These are phyloP conservation scores for Onthophagus taurus DNA, from an alignment of 1,140 invertebrate species.

Conservation along the genomic window DNA sequence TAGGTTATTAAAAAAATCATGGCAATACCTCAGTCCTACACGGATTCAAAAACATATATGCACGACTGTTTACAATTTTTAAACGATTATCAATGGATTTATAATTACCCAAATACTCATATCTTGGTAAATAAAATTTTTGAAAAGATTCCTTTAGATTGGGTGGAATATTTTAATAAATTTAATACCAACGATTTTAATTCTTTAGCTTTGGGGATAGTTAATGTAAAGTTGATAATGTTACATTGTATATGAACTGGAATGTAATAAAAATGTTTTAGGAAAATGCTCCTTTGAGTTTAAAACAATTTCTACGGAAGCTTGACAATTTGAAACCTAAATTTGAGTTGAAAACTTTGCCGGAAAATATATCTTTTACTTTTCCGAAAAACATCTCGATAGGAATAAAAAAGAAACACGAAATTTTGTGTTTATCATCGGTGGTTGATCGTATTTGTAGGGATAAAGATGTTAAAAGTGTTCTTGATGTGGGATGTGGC, in stretches of 20 bases:
- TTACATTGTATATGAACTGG: not conserved
- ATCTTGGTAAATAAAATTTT: slow-evolving; percentile 48
- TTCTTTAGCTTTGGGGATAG: slow-evolving; percentile 26
- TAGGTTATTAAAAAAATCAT: slow-evolving; percentile 13
- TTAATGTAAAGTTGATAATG: slow-evolving; percentile 20
- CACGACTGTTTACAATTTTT: slow-evolving; percentile 47
- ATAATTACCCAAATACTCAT: slow-evolving; percentile 53
- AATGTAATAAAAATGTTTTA: slow-evolving; percentile 24
- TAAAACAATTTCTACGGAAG: slow-evolving; percentile 39
- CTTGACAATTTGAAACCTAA: slow-evolving; percentile 14
- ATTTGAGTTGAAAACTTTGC: slow-evolving; percentile 15
- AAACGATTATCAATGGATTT: slow-evolving; percentile 53
- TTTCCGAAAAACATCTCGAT: slow-evolving; percentile 35
- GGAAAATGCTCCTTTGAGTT: slow-evolving; percentile 35
- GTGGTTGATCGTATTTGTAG: slow-evolving; percentile 48
- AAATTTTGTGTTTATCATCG: slow-evolving; percentile 51
- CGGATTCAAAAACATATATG: slow-evolving; percentile 44
- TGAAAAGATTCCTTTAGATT: slow-evolving; percentile 45
- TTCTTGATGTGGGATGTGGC: slow-evolving; percentile 75
- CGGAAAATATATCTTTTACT: slow-evolving; percentile 15
- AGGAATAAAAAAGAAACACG: slow-evolving; percentile 57
- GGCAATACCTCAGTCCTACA: slow-evolving; percentile 21
- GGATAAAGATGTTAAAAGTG: slow-evolving; percentile 40
- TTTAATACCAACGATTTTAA: slow-evolving; percentile 42
- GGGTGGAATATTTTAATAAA: slow-evolving; percentile 39